Base-by-base conservation (phyloP, 2,888 invertebrate genomes). In the Seira ritae region DNA sequence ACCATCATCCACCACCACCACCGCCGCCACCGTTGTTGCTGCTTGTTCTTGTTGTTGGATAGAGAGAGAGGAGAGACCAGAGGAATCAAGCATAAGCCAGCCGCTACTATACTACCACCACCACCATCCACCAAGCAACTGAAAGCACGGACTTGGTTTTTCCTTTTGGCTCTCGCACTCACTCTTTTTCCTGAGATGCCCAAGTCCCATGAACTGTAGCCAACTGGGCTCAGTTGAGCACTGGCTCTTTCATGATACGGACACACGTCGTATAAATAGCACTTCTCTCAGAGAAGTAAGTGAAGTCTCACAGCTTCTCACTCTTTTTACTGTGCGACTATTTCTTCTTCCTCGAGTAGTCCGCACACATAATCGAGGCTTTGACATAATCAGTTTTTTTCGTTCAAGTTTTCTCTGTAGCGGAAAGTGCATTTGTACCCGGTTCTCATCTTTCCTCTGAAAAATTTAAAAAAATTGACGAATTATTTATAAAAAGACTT, bases 211-310 rank as follows among this genome's bases (percentile, higher is more conserved):
- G 71, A 78, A 84, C 79, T 81, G 55, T 81, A 76, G 71, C 71
- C 81, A 81, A 81, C 76, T 77, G 77, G 82, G 72, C 77, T 86
- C 87, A 87, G 87, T 87, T 85, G 86, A 87, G 87, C 87, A 85
- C 83, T 73, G 85, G 86, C 87, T 87, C 87, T 86, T 84, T 85
- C 67, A 22, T 77, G 77, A 82, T 68, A 76, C 85, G 81, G 83
- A 84, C 85, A 86, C 81, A 67, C 81, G 55, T 31, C 31, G 31
- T 31, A 80, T 65, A 20, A 22, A 62, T 75, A 31, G 8, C 75
- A 74, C 75, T 80, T 8, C 15, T 55, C 31, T 31, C 3, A 42
- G 12, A 42, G 42, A 42, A 42, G 12, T 8, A 78, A 68, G 78
- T 8, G 8, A 31, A 31, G 31, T 31, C 31, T 31, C 31, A 31